Evolutionary conservation across 2,888 invertebrate genomes (phyloP).

Genomic region (Chrysolina haemoptera): DNA sequence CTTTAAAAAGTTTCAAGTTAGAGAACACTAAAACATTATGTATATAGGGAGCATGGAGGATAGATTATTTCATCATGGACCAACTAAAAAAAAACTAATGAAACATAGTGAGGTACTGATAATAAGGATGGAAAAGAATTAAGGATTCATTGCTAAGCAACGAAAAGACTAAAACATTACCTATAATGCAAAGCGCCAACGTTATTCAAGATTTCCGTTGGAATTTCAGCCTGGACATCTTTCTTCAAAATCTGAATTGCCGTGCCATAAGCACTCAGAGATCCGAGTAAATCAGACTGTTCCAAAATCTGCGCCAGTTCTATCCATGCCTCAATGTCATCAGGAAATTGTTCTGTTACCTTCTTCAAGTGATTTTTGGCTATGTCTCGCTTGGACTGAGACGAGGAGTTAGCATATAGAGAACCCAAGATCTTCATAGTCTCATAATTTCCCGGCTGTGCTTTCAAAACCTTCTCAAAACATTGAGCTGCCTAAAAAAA

Average conservation of each 20-base stretch:
- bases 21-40: conserved; percentile 2
- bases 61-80: not conserved
- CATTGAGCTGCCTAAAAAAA: conserved; percentile 91
- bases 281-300: conserved; percentile 91
- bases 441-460: conserved; percentile 97
- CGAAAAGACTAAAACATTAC: conserved; percentile 56
- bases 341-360: conserved; percentile 96
- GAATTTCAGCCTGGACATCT: conserved; percentile 93
- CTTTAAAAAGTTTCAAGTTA: conserved; percentile 66
- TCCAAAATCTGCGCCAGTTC: conserved; percentile 98
- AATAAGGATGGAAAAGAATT: no score
- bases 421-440: conserved; percentile 99
- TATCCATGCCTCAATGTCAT: conserved; percentile 99
- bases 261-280: conserved; percentile 87
- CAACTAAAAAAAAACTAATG: conserved; percentile 1
- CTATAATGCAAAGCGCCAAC: conserved; percentile 93
- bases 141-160: not conserved
- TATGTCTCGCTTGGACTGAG: conserved; percentile 92
- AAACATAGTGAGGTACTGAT: no score
- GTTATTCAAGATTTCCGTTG: conserved; percentile 98
- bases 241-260: conserved; percentile 94
- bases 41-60: not conserved
- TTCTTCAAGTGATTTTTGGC: conserved; percentile 95
- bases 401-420: conserved; percentile 91
- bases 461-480: conserved; percentile 98